Evolutionary conservation across 2,797 vertebrate genomes (phyloP), one percentile per base, ranked within the genome.

Genomic region (Ammospiza maritima): DNA sequence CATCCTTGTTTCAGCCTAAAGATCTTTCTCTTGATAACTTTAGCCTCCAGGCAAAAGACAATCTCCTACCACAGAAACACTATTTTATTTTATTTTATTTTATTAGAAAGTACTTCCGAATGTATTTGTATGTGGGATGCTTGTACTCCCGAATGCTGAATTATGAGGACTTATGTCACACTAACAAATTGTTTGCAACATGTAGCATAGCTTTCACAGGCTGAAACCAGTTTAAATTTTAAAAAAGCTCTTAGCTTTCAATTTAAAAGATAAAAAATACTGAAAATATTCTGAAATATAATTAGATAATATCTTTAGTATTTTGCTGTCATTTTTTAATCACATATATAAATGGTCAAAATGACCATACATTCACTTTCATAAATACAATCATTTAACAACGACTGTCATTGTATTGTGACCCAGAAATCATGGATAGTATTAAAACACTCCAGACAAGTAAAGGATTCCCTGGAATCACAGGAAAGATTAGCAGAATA

Each of bases 401-500:
- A 32, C 20, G 42, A 40, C 45, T 45, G 34, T 13, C 34, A 29
- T 38, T 53, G 16, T 53, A 27, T 13, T 53, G 36, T 66, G 70
- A 83, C 40, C 29, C 58, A 54, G 56, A 83, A 73, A 88, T 60
- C 79, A 81, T 8, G 18, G 50, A 40, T 1, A 58, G 12, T n/a
- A 51, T 29, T 70, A 66, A 51, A 76, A 70, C 36, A n/a, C 75
- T 69, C 62, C 77, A 89, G 54, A 62, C 34, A 82, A 88, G 45
- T 40, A 57, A 50, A 82, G 58, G 89, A 90, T 89, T 56, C 53
- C 58, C 56, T 64, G 81, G 95, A 86, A 85, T 64, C 71, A 58
- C 38, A 69, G 65, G 60, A 44, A 79, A 88, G 77, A 85, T 94
- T 38, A 82, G 40, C 77, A 91, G 80, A 89, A 91, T 85, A 91